These are phyloP conservation scores for Hassar affinis DNA, from an alignment of 2,113 vertebrate species.

Conservation along the genomic window DNA sequence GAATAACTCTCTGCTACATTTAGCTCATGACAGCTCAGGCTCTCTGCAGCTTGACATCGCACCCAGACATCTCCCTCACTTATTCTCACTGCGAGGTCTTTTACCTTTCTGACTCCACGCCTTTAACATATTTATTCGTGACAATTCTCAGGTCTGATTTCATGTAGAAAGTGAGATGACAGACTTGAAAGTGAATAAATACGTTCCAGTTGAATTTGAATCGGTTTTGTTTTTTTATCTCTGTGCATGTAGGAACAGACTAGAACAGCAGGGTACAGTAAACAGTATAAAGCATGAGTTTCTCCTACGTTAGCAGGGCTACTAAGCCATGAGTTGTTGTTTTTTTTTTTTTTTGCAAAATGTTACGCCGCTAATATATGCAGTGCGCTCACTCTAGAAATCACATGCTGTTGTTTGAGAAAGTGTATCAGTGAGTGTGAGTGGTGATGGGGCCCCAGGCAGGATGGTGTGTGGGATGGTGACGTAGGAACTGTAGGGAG, in stretches of 20 bases:
- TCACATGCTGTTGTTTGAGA: conserved; percentile 17
- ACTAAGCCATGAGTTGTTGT: background rate
- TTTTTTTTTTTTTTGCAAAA: background rate
- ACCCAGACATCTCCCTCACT: background rate
- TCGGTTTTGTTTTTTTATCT: background rate
- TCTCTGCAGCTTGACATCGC: conserved; percentile 28
- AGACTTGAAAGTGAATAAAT: background rate
- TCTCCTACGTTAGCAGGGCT: background rate
- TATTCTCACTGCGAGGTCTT: conserved; percentile 14
- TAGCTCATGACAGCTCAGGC: conserved; percentile 43
- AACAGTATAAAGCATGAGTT: background rate
- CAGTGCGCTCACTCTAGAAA: background rate
- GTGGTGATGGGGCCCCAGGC: conserved; percentile 14
- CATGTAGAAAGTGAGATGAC: background rate
- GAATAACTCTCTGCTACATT: conserved; percentile 46
- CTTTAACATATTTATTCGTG: background rate
- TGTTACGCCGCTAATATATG: conserved; percentile 4
- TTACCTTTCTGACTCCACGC: background rate
- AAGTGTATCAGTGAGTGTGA: background rate
- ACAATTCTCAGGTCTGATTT: background rate
- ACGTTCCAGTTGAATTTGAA: background rate
- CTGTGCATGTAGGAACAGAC: background rate
- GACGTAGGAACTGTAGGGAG: conserved; percentile 20
- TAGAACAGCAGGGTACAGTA: background rate
- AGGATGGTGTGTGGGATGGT: conserved; percentile 32